Percentiles rank a stretch among this genome's conserved stretches.
phyloP scores from a whole-genome alignment of 2,113 vertebrate genomes.

The Martes martes region DNA sequence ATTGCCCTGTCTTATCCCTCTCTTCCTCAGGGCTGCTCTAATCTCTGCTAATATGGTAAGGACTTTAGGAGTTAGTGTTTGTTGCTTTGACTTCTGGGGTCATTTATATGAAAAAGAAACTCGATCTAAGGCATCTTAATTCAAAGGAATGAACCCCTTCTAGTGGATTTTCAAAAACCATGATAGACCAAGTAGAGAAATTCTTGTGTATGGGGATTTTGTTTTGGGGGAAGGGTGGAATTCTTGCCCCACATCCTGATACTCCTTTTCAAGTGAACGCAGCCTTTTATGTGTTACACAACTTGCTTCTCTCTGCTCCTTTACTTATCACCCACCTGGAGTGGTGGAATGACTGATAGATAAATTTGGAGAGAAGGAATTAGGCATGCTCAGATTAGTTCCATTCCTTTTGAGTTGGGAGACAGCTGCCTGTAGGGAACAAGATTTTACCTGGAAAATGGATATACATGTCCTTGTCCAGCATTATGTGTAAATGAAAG shows the following conservation, averaged over 20 bases:
- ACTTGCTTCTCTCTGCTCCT: not conserved
- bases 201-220: not conserved
- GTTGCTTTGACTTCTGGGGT: not conserved
- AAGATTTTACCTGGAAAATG: not conserved
- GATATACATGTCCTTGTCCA: not conserved
- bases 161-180: not conserved
- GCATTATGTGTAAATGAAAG: not conserved
- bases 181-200: not conserved
- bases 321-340: not conserved
- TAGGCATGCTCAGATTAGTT: not conserved
- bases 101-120: not conserved
- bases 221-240: not conserved
- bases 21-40: not conserved
- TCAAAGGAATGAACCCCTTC: not conserved
- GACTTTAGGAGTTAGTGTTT: not conserved
- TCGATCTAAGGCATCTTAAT: not conserved
- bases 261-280: not conserved
- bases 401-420: not conserved
- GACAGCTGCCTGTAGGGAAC: not conserved
- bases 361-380: slow-evolving; percentile 6
- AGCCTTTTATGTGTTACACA: not conserved
- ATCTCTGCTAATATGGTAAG: not conserved
- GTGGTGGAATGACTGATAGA: not conserved
- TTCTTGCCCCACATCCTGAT: not conserved
- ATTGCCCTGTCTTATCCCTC: not conserved